phyloP scores from a whole-genome alignment of 2,113 vertebrate genomes.

The Phodopus roborovskii region DNA sequence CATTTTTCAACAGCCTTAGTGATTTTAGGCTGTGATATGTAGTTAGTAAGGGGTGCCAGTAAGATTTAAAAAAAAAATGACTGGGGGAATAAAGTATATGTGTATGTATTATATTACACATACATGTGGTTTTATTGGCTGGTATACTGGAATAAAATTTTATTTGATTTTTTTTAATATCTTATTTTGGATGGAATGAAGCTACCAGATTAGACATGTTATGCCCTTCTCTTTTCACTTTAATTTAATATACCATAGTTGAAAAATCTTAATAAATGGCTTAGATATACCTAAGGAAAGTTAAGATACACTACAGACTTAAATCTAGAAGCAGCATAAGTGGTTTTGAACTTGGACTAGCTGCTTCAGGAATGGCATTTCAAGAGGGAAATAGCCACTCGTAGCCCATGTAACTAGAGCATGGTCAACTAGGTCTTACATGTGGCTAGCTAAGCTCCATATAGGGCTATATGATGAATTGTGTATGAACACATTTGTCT shows the following conservation, averaged over 20 bases:
- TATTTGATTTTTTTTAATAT: neutral
- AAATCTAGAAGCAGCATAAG: rapidly evolving
- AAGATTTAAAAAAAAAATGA: neutral
- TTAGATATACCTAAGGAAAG: neutral
- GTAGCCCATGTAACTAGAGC: neutral
- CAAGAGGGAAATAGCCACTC: neutral
- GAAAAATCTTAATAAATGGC: neutral
- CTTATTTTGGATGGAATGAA: neutral
- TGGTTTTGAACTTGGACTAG: neutral
- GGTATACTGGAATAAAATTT: neutral
- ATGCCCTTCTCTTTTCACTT: neutral
- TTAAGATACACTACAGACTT: neutral
- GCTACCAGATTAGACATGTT: neutral
- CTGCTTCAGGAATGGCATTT: neutral
- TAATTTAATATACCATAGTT: neutral
- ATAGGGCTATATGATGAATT: neutral
- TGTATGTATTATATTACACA: neutral
- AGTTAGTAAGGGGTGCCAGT: neutral
- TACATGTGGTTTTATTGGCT: neutral
- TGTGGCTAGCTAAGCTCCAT: neutral
- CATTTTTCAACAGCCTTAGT: neutral
- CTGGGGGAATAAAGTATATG: neutral
- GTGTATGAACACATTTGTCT: neutral
- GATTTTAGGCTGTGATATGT: neutral
- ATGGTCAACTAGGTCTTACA: too few relatives aligned